phyloP scores from a whole-genome alignment of 2,888 invertebrate species.

The Lasioglossum leucozonium region DNA sequence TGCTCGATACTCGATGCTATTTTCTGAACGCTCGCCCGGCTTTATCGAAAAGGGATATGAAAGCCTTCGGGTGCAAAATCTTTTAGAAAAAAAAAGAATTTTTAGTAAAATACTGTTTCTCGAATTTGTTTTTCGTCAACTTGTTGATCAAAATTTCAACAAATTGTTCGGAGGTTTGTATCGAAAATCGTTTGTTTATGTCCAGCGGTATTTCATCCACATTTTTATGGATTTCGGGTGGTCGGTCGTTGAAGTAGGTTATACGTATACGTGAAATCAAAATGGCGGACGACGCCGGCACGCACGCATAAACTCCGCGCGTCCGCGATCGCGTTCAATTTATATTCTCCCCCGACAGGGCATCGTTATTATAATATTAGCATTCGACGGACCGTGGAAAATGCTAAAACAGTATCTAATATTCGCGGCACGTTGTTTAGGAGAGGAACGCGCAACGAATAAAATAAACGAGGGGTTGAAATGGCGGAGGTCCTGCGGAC shows the following conservation, averaged over 20 bases:
- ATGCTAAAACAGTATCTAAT: background rate
- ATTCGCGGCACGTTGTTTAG: constrained; percentile 13
- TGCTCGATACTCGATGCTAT: background rate
- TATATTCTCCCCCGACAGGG: background rate
- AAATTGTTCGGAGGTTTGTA: background rate
- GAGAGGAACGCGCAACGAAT: background rate
- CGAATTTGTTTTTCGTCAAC: too few species aligned
- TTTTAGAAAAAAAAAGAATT: too few species aligned
- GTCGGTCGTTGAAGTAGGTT: background rate
- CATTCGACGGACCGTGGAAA: background rate
- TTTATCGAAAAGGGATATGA: background rate
- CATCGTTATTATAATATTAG: background rate
- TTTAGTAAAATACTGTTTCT: too few species aligned
- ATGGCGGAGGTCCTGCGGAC: background rate
- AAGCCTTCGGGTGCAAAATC: too few species aligned
- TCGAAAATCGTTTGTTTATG: too few species aligned
- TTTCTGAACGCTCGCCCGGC: too few species aligned
- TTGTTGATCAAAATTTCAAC: background rate
- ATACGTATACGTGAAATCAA: background rate
- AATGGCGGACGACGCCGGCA: background rate
- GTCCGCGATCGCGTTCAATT: background rate
- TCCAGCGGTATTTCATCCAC: background rate
- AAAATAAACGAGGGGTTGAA: background rate
- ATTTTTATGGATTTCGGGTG: background rate
- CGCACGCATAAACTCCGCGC: background rate